Base-by-base conservation (phyloP, 2,888 invertebrate genomes). In the Eutolmus rufibarbis region DNA sequence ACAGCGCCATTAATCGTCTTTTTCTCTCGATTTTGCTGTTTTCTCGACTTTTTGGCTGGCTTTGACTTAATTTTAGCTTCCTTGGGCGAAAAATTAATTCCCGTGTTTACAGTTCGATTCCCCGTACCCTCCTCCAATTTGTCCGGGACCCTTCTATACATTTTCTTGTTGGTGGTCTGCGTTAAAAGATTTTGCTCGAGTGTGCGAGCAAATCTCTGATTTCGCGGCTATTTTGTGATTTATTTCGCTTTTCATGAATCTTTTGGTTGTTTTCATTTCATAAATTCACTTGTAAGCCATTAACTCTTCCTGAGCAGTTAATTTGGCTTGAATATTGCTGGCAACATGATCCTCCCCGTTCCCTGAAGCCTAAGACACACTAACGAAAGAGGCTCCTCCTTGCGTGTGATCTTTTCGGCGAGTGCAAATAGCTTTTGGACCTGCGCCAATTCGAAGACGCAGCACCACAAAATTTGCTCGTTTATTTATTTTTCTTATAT, bases 281-380 rank as follows among this genome's bases (percentile, higher is more conserved):
- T 84, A 84, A 84, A 84, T 84, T 84, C 40, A 66, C 82, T 84
- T 84, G 82, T 84, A 84, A 57, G 66, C 82, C 82, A 84, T 84
- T 84, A 66, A 84, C 66, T 84, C 82, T 84, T 84, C 66, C 66
- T 84, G 82, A 84, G 82, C 43, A 84, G 82, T 84, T 84, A 84
- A 84, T 84, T 84, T 66, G 82, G 66, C 66, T 66, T 79, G 79
- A 40, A 66, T 84, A 66, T 66, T 84, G 66, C 37, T 84, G 82
- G 82, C 82, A 84, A 84, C 82, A 66, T 84, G 82, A 84, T 84
- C 82, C 46, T 66, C 46, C 19, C 34, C 37, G 34, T n/a, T 34
- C 76, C 37, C 34, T 34, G 7, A 76, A 7, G n/a, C 8, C 2
- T 28, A 66, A 66, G 66, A 12, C 66, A 28, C 16, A 16, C 28